These are phyloP conservation scores for Pseudomyrmex dendroicus DNA, from an alignment of 1,140 invertebrate genomes.

Conservation along the genomic window DNA sequence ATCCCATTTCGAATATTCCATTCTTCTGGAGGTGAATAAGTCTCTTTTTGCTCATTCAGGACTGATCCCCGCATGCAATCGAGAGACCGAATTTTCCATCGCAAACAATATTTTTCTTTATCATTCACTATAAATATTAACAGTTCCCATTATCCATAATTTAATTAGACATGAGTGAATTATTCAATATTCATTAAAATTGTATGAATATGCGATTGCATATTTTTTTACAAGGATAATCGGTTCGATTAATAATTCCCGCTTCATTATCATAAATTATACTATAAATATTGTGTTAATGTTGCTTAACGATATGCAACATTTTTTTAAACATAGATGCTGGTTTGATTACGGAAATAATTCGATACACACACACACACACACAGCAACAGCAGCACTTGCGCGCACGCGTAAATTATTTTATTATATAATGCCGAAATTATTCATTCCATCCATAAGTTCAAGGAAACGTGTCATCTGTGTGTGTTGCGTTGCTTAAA, in stretches of 20 bases:
- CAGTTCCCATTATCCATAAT: background rate
- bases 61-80: constrained; percentile 31
- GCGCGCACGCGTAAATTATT: constrained; percentile 60
- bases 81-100: constrained; percentile 6
- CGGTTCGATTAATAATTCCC: constrained; percentile 59
- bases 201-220: background rate
- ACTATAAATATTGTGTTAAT: background rate
- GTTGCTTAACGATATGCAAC: background rate
- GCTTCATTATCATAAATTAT: constrained; percentile 60
- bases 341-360: background rate
- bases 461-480: constrained; percentile 55
- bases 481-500: constrained; percentile 10
- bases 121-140: no score
- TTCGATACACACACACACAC: background rate
- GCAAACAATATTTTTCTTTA: background rate
- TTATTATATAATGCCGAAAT: constrained; percentile 33
- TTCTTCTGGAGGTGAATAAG: constrained; percentile 15
- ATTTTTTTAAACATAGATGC: background rate
- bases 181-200: background rate
- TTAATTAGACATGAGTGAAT: constrained; percentile 16
- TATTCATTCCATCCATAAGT: constrained; percentile 41
- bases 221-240: constrained; percentile 56
- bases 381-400: background rate
- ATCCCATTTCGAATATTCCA: constrained; percentile 26
- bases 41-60: constrained; percentile 21